Evolutionary conservation across 1,140 invertebrate species (phyloP), one percentile per base, ranked within the genome.

Genomic region (Drosophila elegans): DNA sequence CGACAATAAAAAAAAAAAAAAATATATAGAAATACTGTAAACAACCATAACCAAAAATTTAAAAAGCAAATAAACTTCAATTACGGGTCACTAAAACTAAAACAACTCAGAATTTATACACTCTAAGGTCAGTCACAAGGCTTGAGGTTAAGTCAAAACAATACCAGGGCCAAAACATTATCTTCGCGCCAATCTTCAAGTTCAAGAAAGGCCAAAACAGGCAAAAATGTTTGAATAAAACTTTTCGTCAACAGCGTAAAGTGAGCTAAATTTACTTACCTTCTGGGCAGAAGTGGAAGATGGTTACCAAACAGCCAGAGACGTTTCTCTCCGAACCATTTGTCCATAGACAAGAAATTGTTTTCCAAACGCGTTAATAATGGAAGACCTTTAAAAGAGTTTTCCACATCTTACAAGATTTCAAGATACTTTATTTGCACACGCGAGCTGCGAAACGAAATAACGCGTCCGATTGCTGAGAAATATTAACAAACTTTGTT

Each of bases 261-360:
- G 59, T 16, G 46, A 57, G 29, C n/a, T 29, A 4, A 34, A 5
- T 13, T 12, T 41, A 42, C 91, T 93, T 93, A 97, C 96, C 96
- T 96, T 93, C 96, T 95, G 63, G 96, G 96, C 79, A 97, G 92
- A 80, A 97, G 93, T 77, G 96, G 96, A 92, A 97, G 94, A 92
- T 96, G 96, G 93, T 96, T 97, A 91, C 96, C 96, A 92, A 97
- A 96, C 92, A 97, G 95, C 96, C 96, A 97, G 91, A 97, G 94
- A 94, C 96, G 96, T 93, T 96, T 96, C 94, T 96, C 96, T 94
- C 95, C 95, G 90, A 97, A 95, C 96, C 96, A 97, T 96, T 95
- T 96, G 95, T 97, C 96, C 96, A 97, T 97, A 92, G 83, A 91
- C 78, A 52, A 46, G 64, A 68, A 61, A 45, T 57, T 53, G 25